Evolutionary conservation across 2,113 vertebrate species (phyloP).

Genomic region (Tragelaphus strepsiceros): DNA sequence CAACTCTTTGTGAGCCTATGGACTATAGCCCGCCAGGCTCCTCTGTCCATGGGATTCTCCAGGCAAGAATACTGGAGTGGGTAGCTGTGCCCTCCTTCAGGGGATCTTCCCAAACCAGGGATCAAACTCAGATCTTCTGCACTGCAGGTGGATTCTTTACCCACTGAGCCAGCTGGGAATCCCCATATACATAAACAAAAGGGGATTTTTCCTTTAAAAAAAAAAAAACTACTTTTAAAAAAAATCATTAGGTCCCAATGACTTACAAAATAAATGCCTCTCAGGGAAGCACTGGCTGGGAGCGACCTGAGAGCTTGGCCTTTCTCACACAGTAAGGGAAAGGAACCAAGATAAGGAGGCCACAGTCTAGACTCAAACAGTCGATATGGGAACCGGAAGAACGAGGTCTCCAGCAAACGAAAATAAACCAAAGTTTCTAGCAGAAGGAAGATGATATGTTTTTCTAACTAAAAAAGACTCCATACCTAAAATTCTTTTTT

Average conservation of each 20-base stretch:
- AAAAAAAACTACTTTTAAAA: background rate
- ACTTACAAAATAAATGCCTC: constrained; percentile 39
- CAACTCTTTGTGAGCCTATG: background rate
- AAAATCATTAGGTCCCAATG: constrained; percentile 39
- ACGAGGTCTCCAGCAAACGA: constrained; percentile 5
- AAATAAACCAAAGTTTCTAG: constrained; percentile 8
- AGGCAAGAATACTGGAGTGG: background rate
- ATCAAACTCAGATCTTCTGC: background rate
- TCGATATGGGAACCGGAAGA: background rate
- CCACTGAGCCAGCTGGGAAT: background rate
- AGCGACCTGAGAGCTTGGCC: background rate
- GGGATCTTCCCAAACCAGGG: background rate
- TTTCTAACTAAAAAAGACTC: constrained; percentile 4
- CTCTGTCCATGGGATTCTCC: background rate
- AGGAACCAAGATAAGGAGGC: background rate
- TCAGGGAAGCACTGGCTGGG: constrained; percentile 15
- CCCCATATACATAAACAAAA: background rate
- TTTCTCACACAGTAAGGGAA: constrained; percentile 2
- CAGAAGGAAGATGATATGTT: background rate
- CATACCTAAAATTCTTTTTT: background rate
- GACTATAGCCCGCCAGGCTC: background rate
- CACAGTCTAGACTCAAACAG: background rate
- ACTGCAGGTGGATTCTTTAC: background rate
- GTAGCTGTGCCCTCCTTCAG: background rate
- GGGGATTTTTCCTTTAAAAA: background rate